Base-by-base conservation (phyloP, 2,888 invertebrate genomes). In the Tholera decimalis region DNA sequence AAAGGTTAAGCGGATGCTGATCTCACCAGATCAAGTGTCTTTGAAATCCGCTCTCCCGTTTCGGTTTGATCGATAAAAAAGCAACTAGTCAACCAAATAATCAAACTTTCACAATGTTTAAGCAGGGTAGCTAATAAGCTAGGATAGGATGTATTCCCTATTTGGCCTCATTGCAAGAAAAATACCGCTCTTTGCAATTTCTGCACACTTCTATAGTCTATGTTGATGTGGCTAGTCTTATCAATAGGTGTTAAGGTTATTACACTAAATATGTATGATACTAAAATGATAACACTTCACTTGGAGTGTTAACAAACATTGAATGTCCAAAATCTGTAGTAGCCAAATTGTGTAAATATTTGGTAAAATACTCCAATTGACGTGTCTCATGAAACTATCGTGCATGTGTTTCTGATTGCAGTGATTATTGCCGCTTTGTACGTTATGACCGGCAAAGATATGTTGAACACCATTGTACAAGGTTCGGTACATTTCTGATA, bases 401-500 rank as follows among this genome's bases (percentile, higher is more conserved):
- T 26, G 13, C 22, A 11, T 57, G 3, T 9, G 11, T 20, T 15
- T 7, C 13, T 28, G 54, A 46, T 22, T 22, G 35, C 15, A 11
- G 11, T 18, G 56, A 24, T 33, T 33, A 33, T 53, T 33, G 30
- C 18, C 1, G 18, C 8, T 30, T 24, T 24, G 15, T 43, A 54
- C 7, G 6, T 28, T n/a, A 20, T 33, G 18, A 3, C 20, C 26
- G 20, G 15, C 28, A 28, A 28, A 30, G 28, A 57, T 58, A 30
- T 9, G 57, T 15, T 18, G 9, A 15, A 57, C 26, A 9, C 3
- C 24, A 41, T 41, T 58, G 30, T 33, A n/a, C 24, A 33, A 26
- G 28, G 26, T 55, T 59, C 13, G n/a, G 13, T 46, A 22, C 8
- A 15, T 30, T 46, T 63, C 5, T 47, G 63, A 63, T 47, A 30